phyloP scores from a whole-genome alignment of 2,888 invertebrate genomes.

The Carabus problematicus region DNA sequence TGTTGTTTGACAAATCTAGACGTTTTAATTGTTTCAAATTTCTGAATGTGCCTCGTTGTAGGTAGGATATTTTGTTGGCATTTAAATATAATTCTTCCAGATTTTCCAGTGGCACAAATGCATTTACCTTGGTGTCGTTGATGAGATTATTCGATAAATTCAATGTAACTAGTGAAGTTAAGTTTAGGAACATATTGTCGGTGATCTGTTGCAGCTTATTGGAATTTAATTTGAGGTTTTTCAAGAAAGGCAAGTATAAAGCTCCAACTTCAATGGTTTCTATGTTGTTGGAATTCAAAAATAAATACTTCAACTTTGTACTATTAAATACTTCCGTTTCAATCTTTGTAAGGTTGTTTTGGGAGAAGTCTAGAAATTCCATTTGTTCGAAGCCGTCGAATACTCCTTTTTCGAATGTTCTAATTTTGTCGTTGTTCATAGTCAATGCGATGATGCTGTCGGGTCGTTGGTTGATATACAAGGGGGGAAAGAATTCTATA shows the following conservation, averaged over 20 bases:
- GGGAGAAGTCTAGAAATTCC: slow-evolving; percentile 18
- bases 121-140: slow-evolving; percentile 21
- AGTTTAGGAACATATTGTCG: slow-evolving; percentile 15
- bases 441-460: slow-evolving; percentile 25
- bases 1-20: slow-evolving; percentile 37
- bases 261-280: slow-evolving; percentile 26
- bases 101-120: slow-evolving; percentile 23
- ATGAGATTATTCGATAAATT: slow-evolving; percentile 28
- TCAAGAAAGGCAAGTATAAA: slow-evolving; percentile 13
- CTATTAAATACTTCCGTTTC: slow-evolving; percentile 16
- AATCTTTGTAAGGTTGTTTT: slow-evolving; percentile 20
- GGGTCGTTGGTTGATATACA: slow-evolving; percentile 15
- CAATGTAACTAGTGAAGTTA: slow-evolving; percentile 25
- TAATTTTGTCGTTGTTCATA: slow-evolving; percentile 11
- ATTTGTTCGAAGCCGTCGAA: slow-evolving; percentile 29
- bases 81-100: slow-evolving; percentile 30
- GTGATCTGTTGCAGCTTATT: slow-evolving; percentile 25
- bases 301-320: slow-evolving; percentile 1
- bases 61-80: slow-evolving; percentile 27
- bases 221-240: slow-evolving; percentile 23
- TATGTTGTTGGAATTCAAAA: slow-evolving; percentile 27
- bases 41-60: slow-evolving; percentile 24
- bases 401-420: slow-evolving; percentile 14
- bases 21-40: slow-evolving; percentile 27
- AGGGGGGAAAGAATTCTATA: slow-evolving; percentile 31